These are phyloP conservation scores for Lindbergichthys nudifrons DNA, from an alignment of 2,797 vertebrate species.

Conservation along the genomic window DNA sequence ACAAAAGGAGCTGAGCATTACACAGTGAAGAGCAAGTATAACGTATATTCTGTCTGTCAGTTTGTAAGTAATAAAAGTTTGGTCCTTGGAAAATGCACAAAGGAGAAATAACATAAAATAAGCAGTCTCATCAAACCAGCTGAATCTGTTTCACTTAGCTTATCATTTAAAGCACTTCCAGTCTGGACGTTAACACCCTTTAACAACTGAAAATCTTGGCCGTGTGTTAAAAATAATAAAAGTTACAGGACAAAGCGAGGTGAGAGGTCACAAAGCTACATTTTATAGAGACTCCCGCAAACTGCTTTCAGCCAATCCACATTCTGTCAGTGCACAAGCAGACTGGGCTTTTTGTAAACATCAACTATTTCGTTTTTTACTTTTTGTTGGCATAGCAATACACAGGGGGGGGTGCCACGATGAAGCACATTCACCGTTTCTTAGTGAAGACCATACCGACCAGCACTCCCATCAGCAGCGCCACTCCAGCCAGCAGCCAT, in stretches of 20 bases:
- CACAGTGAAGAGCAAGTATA: slow-evolving; percentile 69
- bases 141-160: slow-evolving; percentile 65
- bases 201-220: slow-evolving; percentile 47
- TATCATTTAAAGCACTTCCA: slow-evolving; percentile 74
- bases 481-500: slow-evolving; percentile 89
- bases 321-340: slow-evolving; percentile 72
- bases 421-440: slow-evolving; percentile 73
- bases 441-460: slow-evolving; percentile 86
- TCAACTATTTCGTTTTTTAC: slow-evolving; percentile 54
- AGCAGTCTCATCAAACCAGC: slow-evolving; percentile 46
- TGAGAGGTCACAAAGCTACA: slow-evolving; percentile 72
- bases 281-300: slow-evolving; percentile 48
- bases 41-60: slow-evolving; percentile 54
- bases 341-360: slow-evolving; percentile 78
- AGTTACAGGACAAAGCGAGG: slow-evolving; percentile 51
- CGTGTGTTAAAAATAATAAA: slow-evolving; percentile 50
- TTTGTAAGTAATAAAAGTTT: slow-evolving; percentile 59
- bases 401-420: slow-evolving; percentile 28
- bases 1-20: slow-evolving; percentile 60
- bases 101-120: slow-evolving; percentile 25
- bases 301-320: slow-evolving; percentile 49
- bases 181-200: slow-evolving; percentile 47
- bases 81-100: slow-evolving; percentile 66
- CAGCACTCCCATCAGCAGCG: slow-evolving; percentile 87
- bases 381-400: slow-evolving; percentile 56